phyloP scores from a whole-genome alignment of 2,888 invertebrate species.

The Aricia artaxerxes region DNA sequence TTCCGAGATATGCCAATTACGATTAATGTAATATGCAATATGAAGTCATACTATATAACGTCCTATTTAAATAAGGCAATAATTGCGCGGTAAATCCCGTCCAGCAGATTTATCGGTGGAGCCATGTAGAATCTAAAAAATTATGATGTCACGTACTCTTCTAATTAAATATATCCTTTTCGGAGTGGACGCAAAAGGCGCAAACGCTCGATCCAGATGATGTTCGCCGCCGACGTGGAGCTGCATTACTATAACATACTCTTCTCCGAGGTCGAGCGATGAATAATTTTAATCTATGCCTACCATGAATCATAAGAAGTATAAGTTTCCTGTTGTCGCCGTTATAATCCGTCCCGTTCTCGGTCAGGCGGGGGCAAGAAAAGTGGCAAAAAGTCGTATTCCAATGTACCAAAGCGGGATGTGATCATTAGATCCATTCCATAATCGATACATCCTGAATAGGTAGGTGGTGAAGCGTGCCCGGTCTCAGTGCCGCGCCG shows the following conservation, averaged over 20 bases:
- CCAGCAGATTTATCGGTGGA: neutral
- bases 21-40: constrained; percentile 3
- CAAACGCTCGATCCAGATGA: constrained; percentile 36
- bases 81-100: constrained; percentile 8
- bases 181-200: constrained; percentile 37
- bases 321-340: constrained; percentile 57
- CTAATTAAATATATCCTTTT: constrained; percentile 41
- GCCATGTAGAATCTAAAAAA: neutral
- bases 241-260: constrained; percentile 38
- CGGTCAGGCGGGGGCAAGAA: constrained; percentile 63
- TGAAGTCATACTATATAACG: neutral
- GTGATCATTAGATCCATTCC: constrained; percentile 76
- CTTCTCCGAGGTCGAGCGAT: constrained; percentile 39
- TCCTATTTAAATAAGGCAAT: constrained; percentile 21
- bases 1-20: constrained; percentile 18
- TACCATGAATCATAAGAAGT: constrained; percentile 46
- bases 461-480: constrained; percentile 74
- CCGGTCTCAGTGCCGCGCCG: constrained; percentile 50
- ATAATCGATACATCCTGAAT: constrained; percentile 77
- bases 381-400: constrained; percentile 65
- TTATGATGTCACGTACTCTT: constrained; percentile 33
- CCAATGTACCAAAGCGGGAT: constrained; percentile 68
- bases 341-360: constrained; percentile 68
- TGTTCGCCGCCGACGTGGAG: constrained; percentile 25
- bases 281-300: constrained; percentile 42